Evolutionary conservation across 2,888 invertebrate species (phyloP), one percentile per base, ranked within the genome.

Genomic region (Calliphora vomitoria): DNA sequence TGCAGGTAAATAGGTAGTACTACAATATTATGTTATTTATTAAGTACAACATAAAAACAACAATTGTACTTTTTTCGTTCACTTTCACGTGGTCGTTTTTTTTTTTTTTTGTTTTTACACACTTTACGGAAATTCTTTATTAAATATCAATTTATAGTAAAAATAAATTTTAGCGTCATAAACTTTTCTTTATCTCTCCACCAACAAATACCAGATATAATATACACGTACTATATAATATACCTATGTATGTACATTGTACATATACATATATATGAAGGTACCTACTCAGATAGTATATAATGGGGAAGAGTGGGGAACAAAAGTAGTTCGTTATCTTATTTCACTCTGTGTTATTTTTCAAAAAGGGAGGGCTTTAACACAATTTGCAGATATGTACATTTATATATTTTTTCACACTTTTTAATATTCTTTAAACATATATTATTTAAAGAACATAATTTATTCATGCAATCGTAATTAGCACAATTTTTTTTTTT

Each of bases 241-340:
- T 71, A 50, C 5, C 4, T 35, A 35, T 6, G 0, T 35, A 35
- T 5, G 5, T 15, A 68, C 2, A 25, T 25, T 25, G 25, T 25
- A 25, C 47, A 8, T 47, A 31, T 44, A 68, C n/a, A 31, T 1
- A 41, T 1, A 41, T 44, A 47, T 60, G 18, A 58, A 69, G 6
- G 18, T 44, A 60, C 8, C n/a, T 47, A 60, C 11, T 13, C 13
- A 13, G 44, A 44, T 44, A 13, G 6, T 41, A 15, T 66, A 50
- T 10, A 60, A 18, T 38, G 11, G n/a, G n/a, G 15, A 13, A 1
- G 25, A 72, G 20, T 47, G 50, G 38, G 71, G 38, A 62, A 25
- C 50, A 47, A 25, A 62, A 38, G 47, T 64, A 31, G 41, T 53
- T 81, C 35, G 74, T 82, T 82, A 82, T 82, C 81, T 74, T 74